Evolutionary conservation across 2,113 vertebrate species (phyloP), one percentile per base, ranked within the genome.

Genomic region (Steatornis caripensis): DNA sequence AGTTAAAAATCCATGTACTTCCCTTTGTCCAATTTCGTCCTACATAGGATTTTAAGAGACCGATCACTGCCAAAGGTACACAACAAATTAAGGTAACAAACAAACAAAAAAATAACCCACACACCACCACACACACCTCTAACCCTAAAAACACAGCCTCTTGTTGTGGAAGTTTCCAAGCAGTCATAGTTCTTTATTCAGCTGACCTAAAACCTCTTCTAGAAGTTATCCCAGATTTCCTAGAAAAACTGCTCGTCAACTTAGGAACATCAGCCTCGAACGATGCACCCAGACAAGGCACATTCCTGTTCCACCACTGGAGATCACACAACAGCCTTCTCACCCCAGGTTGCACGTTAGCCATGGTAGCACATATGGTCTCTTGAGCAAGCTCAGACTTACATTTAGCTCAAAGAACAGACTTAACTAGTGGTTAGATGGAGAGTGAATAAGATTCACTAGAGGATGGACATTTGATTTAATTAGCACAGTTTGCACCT

Each of bases 291-390:
- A 55, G n/a, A 9, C 19, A 32, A 2, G 4, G 23, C 30, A 87
- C 32, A 11, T 14, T 43, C 29, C 69, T 54, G 19, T 46, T 75
- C 53, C 57, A 76, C 4, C 84, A 22, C 84, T 30, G 30, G 24
- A 55, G 43, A 87, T 41, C 69, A n/a, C 60, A 46, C 55, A n/a
- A 36, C 4, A 84, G 30, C 65, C 36, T 43, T 6, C 54, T 66
- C 74, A 51, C 1, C 37, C 64, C 77, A 89, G n/a, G 26, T 4
- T 5, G 34, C 61, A 55, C 0, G 0, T 30, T 34, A 30, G 30
- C 61, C 46, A 5, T 0, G 3, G 21, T 5, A 54, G 29, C 48
- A 55, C 60, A 0, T 46, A 37, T 0, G 2, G 23, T 41, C 51
- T 62, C 74, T 46, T 29, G 46, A 69, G 61, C 36, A 86, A 57